These are phyloP conservation scores for Paramormyrops hopkinsi DNA, from an alignment of 2,797 vertebrate genomes.

Conservation along the genomic window DNA sequence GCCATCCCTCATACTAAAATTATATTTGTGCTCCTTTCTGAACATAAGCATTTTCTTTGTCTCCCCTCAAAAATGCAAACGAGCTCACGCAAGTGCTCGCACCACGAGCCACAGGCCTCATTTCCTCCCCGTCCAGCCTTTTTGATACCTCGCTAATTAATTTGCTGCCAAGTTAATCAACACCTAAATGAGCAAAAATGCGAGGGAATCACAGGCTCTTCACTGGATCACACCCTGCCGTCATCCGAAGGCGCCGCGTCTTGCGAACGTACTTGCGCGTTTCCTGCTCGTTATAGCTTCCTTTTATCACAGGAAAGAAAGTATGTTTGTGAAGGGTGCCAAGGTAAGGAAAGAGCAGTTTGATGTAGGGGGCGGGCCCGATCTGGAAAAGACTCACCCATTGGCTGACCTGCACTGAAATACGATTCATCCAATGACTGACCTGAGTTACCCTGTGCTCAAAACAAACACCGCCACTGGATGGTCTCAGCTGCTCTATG, in stretches of 20 bases:
- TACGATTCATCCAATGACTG: not conserved
- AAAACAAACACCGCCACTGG: not conserved
- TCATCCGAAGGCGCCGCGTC: not conserved
- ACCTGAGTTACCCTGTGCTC: not conserved
- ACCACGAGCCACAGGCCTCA: not conserved
- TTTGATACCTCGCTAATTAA: constrained; percentile 24
- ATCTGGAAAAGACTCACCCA: not conserved
- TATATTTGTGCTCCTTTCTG: constrained; percentile 7
- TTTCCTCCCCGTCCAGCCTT: constrained; percentile 7
- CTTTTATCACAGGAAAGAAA: constrained; percentile 13
- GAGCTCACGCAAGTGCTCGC: constrained; percentile 11
- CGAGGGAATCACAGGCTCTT: constrained; percentile 13
- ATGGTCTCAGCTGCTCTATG: not conserved
- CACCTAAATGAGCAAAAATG: constrained; percentile 26
- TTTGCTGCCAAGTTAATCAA: constrained; percentile 26
- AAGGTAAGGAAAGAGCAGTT: not conserved
- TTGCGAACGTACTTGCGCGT: not conserved
- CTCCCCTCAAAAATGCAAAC: constrained; percentile 17
- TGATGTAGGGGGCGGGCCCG: not conserved
- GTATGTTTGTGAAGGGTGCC: not conserved
- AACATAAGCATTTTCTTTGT: constrained; percentile 18
- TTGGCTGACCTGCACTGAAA: not conserved
- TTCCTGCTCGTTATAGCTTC: not conserved
- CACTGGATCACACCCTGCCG: not conserved
- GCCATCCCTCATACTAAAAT: not conserved